phyloP scores from a whole-genome alignment of 2,888 invertebrate genomes.

The Anthophora plumipes region DNA sequence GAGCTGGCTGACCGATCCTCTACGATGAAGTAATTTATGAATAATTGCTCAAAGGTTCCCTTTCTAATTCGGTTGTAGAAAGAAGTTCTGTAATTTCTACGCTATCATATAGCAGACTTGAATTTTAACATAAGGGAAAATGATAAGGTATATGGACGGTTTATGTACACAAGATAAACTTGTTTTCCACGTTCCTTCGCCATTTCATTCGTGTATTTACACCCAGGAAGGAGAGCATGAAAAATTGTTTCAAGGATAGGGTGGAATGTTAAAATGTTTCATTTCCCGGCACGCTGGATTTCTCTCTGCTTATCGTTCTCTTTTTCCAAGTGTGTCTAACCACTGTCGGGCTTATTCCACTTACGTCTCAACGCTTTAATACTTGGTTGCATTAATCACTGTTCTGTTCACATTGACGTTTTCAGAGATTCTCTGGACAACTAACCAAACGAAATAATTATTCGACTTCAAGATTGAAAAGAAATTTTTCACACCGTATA shows the following conservation, averaged over 20 bases:
- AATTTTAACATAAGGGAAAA: too few relatives aligned
- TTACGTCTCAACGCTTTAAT: not conserved
- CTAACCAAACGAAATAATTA: not conserved
- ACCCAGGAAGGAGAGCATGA: not conserved
- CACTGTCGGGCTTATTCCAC: not conserved
- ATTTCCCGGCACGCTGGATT: not conserved
- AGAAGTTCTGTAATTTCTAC: too few relatives aligned
- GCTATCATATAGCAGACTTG: too few relatives aligned
- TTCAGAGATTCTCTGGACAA: not conserved
- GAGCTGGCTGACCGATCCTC: conserved; percentile 12
- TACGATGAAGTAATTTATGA: not conserved
- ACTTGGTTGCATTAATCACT: not conserved
- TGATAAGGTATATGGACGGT: too few relatives aligned
- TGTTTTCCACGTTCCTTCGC: not conserved
- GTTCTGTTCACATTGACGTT: not conserved
- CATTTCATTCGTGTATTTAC: not conserved
- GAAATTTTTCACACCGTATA: not conserved
- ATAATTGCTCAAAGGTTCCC: not conserved
- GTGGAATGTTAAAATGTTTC: conserved; percentile 3
- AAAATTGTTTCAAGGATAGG: not conserved
- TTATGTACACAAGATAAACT: not conserved
- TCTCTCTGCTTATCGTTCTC: conserved; percentile 3
- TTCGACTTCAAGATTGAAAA: not conserved
- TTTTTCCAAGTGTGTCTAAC: not conserved
- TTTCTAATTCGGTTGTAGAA: not conserved